Evolutionary conservation across 2,797 vertebrate genomes (phyloP), one percentile per base, ranked within the genome.

Genomic region (Poeciliopsis presidionis): DNA sequence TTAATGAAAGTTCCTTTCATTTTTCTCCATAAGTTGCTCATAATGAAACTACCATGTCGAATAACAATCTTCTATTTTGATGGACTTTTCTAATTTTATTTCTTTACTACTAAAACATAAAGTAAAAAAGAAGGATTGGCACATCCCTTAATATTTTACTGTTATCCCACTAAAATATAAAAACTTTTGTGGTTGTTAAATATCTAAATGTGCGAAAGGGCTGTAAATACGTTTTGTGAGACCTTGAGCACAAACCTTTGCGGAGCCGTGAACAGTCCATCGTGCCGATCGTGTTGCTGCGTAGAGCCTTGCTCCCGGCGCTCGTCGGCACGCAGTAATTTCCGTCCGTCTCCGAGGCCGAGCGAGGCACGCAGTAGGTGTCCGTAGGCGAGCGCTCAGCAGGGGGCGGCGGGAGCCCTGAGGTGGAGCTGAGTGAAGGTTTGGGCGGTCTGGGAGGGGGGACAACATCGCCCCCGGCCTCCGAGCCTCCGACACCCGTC

Each of bases 381-480:
- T 99, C 98, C 79, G 96, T 97, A 7, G 98, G 98, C 51, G 98
- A 98, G 1, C 98, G 96, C 84, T 99, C 98, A 30, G 95, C 94
- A 18, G 94, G 95, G 2, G 96, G 84, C 0, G 96, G 96, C 6
- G 96, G 94, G 72, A 95, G 97, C 87, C 97, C 97, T 8, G 97
- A 97, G 33, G 95, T 95, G 91, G 93, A 93, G 30, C 94, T 82
- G 2, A 96, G 94, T 72, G 93, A 96, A 85, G 98, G 98, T 85
- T 99, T 99, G 0, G 98, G 98, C 0, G 98, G 98, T 86, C 97
- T 96, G 39, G 98, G 98, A 1, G 98, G 98, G 57, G 98, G 98
- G 51, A 97, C 90, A 69, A 97, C 96, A 84, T 98, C 97, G 28
- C 96, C 95, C 28, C 87, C 91, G 0, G 90, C 72, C 79, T 93